phyloP scores from a whole-genome alignment of 64 coral and sea anemone genomes.

The Stylophora pistillata region DNA sequence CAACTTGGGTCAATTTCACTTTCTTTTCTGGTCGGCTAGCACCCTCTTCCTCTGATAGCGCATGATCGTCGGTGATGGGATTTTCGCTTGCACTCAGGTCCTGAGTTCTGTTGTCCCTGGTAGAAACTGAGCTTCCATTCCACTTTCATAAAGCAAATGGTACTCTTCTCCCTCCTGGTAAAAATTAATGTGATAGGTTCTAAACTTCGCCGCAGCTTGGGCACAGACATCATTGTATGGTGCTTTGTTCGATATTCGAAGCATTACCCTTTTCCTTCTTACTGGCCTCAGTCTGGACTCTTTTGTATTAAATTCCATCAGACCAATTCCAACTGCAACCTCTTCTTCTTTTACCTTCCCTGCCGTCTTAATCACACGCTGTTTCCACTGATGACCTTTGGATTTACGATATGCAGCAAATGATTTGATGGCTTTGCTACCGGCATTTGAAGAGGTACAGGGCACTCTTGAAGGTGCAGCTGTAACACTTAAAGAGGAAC shows the following conservation, averaged over 20 bases:
- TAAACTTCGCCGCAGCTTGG: conserved; percentile 32
- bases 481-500: neutral
- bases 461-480: neutral
- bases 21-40: conserved; percentile 30
- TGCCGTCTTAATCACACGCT: neutral
- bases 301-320: conserved; percentile 40
- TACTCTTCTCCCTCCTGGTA: conserved; percentile 21
- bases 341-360: conserved; percentile 29
- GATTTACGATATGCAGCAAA: neutral
- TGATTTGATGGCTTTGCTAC: conserved; percentile 13
- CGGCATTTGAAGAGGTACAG: neutral
- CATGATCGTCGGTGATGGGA: neutral
- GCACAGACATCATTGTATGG: neutral
- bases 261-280: conserved; percentile 27
- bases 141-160: conserved; percentile 13
- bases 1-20: conserved; percentile 38
- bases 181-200: conserved; percentile 38
- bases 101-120: conserved; percentile 43
- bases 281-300: conserved; percentile 24
- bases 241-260: conserved; percentile 40
- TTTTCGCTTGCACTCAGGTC: conserved; percentile 10
- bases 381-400: conserved; percentile 44
- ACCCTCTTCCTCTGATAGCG: neutral
- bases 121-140: conserved; percentile 33
- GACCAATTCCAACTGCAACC: conserved; percentile 29